These are phyloP conservation scores for Phocoena phocoena DNA, from an alignment of 2,113 vertebrate genomes.

Conservation along the genomic window DNA sequence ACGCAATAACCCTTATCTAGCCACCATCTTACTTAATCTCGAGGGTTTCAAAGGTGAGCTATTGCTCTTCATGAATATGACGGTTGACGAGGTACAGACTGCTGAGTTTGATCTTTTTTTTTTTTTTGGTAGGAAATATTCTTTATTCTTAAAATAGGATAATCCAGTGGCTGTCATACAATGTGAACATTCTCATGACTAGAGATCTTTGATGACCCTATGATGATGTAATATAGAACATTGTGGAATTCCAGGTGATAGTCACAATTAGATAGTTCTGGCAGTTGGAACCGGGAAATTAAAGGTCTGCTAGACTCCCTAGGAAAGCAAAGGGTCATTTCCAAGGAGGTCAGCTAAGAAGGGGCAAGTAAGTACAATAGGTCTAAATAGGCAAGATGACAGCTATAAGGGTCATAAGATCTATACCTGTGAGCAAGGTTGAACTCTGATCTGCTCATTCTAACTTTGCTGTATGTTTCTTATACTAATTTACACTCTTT, in stretches of 20 bases:
- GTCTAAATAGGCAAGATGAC: not conserved
- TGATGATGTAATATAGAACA: not conserved
- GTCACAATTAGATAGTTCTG: not conserved
- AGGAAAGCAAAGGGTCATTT: not conserved
- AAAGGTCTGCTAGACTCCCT: not conserved
- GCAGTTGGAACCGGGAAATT: not conserved
- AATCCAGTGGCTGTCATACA: not conserved
- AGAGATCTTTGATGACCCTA: not conserved
- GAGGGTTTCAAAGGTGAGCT: constrained; percentile 64
- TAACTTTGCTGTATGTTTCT: not conserved
- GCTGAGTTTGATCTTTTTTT: constrained; percentile 42
- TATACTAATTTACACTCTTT: not conserved
- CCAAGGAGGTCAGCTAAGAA: not conserved
- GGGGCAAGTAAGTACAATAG: too few relatives aligned
- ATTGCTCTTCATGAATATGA: constrained; percentile 63
- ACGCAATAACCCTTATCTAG: constrained; percentile 59
- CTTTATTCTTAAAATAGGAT: not conserved
- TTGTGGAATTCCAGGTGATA: not conserved
- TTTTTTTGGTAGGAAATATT: not conserved
- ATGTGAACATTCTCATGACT: not conserved
- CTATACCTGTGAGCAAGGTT: not conserved
- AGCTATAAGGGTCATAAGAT: not conserved
- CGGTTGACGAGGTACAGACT: constrained; percentile 57
- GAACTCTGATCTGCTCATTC: not conserved
- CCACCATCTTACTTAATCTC: constrained; percentile 53